Base-by-base conservation (phyloP, 2,888 invertebrate species). In the Ophraella communa region DNA sequence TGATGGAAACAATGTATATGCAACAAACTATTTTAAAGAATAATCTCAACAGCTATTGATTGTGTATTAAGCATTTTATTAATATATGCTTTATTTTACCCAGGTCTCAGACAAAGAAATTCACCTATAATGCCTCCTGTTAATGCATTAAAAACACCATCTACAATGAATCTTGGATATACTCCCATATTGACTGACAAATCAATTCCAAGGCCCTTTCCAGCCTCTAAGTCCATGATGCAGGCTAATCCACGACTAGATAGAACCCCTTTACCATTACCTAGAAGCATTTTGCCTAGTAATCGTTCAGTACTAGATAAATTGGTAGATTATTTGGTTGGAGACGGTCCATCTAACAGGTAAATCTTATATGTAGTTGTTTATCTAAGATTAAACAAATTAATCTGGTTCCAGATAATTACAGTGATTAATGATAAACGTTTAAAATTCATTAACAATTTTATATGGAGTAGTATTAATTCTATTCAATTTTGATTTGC, bases 331-430 rank as follows among this genome's bases (percentile, higher is more conserved):
- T 96, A 93, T 79, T 83, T 99, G 66, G 89, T 98, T 44, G 97
- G 96, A 44, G 98, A 99, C 81, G 98, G 98, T 0, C 97, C 98
- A 21, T 89, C 90, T 66, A 94, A 96, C 82, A 89, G 98, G 56
- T 45, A 56, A 45, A n/a, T n/a, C 33, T 10, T n/a, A n/a, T n/a
- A n/a, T n/a, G n/a, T n/a, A n/a, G n/a, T n/a, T n/a, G n/a, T n/a
- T n/a, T n/a, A n/a, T n/a, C n/a, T n/a, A n/a, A n/a, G n/a, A n/a
- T n/a, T n/a, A n/a, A n/a, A n/a, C n/a, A n/a, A n/a, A n/a, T n/a
- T n/a, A n/a, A n/a, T n/a, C n/a, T n/a, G n/a, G n/a, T n/a, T n/a
- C n/a, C n/a, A n/a, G n/a, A n/a, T n/a, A n/a, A n/a, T n/a, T n/a
- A n/a, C n/a, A n/a, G n/a, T n/a, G n/a, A n/a, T n/a, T n/a, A n/a